phyloP scores from a whole-genome alignment of 2,797 vertebrate species.

The Zalophus californianus region DNA sequence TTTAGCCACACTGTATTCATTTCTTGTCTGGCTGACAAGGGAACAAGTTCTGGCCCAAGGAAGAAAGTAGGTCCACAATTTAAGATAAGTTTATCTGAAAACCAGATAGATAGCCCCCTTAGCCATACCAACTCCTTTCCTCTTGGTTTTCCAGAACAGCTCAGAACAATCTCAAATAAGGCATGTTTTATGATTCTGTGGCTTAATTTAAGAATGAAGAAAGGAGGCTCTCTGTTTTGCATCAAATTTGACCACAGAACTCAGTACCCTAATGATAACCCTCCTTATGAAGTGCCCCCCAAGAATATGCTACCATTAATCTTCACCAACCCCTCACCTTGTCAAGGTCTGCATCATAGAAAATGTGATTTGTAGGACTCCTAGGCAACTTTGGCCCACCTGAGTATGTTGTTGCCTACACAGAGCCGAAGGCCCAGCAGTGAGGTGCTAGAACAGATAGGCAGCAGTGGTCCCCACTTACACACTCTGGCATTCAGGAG shows the following conservation, averaged over 20 bases:
- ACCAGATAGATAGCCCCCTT: background rate
- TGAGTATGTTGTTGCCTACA: background rate
- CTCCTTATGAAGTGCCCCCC: background rate
- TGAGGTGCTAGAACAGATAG: background rate
- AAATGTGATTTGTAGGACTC: background rate
- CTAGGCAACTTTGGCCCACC: background rate
- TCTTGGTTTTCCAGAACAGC: background rate
- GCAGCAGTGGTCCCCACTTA: background rate
- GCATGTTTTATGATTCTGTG: background rate
- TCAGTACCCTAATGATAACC: background rate
- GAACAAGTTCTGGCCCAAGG: background rate
- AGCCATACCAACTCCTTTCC: background rate
- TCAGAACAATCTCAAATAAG: background rate
- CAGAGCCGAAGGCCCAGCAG: background rate
- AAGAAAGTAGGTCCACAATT: background rate
- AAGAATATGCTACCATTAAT: background rate
- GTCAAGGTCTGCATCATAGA: background rate
- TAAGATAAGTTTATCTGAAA: constrained; percentile 21
- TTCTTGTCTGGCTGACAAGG: background rate
- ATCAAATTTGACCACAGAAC: background rate
- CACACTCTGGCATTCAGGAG: background rate
- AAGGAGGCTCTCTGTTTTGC: background rate
- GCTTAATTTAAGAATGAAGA: background rate
- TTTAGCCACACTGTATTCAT: constrained; percentile 15
- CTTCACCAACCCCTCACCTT: background rate